Conservation (phyloP, 53 echinoderm and acorn worm genomes). For the Paracentrotus lividus region DNA sequence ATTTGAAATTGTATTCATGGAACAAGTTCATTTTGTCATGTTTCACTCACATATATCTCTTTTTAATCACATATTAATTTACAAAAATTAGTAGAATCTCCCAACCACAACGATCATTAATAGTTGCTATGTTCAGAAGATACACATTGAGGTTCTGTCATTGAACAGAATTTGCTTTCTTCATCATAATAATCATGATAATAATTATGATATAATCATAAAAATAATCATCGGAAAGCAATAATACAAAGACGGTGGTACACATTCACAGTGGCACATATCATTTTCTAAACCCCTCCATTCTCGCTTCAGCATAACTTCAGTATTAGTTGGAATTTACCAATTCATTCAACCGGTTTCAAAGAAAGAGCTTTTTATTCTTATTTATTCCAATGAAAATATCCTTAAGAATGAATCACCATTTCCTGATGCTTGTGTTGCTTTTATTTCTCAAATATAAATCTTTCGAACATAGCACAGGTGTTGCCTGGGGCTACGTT, state of each 20-base stretch:
- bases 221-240: slow-evolving; percentile 9
- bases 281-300: not conserved
- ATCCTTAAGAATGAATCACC: not conserved
- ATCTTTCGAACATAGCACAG: slow-evolving; percentile 32
- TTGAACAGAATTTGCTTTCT: not conserved
- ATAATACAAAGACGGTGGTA: slow-evolving; percentile 53
- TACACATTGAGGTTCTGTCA: not conserved
- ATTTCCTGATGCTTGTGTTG: not conserved
- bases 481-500: slow-evolving; percentile 28
- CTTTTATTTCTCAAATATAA: slow-evolving; percentile 16
- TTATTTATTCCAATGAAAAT: not conserved
- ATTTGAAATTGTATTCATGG: not conserved
- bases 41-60: not conserved
- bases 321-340: not conserved
- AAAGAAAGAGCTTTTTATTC: not conserved
- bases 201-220: not conserved
- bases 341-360: not conserved
- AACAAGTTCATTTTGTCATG: not conserved
- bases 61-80: slow-evolving; percentile 40
- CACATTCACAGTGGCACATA: slow-evolving; percentile 24
- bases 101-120: not conserved
- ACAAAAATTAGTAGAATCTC: slow-evolving; percentile 1
- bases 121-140: not conserved
- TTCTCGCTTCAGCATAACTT: not conserved
- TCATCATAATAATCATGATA: slow-evolving; percentile 5